phyloP scores from a whole-genome alignment of 2,113 vertebrate genomes.

The Proterorhinus semilunaris region DNA sequence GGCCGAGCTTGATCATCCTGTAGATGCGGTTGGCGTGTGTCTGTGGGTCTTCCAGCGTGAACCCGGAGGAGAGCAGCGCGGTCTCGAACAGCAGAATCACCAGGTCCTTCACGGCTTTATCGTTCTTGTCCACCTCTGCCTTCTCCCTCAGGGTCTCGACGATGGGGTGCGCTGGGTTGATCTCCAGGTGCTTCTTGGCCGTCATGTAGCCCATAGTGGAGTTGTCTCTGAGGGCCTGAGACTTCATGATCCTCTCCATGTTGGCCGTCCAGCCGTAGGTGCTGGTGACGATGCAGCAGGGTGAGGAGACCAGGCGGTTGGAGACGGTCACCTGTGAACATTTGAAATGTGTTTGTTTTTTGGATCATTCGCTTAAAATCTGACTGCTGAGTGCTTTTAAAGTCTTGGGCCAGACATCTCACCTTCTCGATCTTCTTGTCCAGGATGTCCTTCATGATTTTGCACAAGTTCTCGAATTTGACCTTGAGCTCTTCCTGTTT shows the following conservation, averaged over 20 bases:
- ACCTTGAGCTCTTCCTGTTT: conserved; percentile 78
- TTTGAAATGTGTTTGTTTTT: background rate
- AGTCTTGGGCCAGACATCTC: background rate
- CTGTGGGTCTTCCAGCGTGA: conserved; percentile 82
- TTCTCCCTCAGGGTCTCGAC: conserved; percentile 79
- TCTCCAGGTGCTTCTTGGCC: conserved; percentile 82
- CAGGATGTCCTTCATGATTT: conserved; percentile 84
- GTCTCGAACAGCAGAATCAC: conserved; percentile 82
- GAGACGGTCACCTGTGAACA: conserved; percentile 73
- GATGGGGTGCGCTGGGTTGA: conserved; percentile 80
- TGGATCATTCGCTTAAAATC: too few relatives aligned
- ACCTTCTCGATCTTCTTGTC: conserved; percentile 86
- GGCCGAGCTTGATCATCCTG: conserved; percentile 84
- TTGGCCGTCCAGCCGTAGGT: conserved; percentile 84
- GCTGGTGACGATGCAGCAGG: conserved; percentile 84
- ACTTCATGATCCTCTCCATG: conserved; percentile 86
- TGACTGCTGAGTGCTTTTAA: background rate
- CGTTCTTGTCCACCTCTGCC: conserved; percentile 81
- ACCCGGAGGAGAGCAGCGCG: conserved; percentile 80
- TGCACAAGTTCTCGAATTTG: conserved; percentile 81
- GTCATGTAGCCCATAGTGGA: conserved; percentile 85
- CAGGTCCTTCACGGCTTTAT: conserved; percentile 82
- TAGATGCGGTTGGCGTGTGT: conserved; percentile 84
- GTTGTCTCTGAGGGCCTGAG: conserved; percentile 81
- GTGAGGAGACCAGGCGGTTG: conserved; percentile 79